Base-by-base conservation (phyloP, 2,888 invertebrate genomes). In the Abrostola tripartita region DNA sequence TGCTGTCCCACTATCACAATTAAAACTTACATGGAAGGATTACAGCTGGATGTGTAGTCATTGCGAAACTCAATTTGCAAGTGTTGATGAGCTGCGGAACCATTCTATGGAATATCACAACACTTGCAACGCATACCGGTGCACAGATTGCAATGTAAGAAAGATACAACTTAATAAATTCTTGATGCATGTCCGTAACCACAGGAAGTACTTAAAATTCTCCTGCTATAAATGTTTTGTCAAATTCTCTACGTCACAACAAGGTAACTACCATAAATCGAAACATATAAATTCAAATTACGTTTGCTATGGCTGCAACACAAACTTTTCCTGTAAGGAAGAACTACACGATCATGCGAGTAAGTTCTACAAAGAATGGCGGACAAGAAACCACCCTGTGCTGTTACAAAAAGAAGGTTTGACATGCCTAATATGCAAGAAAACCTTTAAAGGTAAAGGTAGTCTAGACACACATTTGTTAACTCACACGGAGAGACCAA, bases 101-200 rank as follows among this genome's bases (percentile, higher is more conserved):
- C 97, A 97, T 85, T 95, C 96, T 37, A 92, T 95, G 71, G 90
- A 92, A 44, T 93, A 93, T 59, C 97, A 97, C 78, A 94, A 95
- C 62, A 95, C 95, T 68, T 94, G 95, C 55, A 95, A 96, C 12
- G 95, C 96, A 49, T 96, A 95, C 81, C 93, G 95, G 79, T 97
- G 97, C 81, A 95, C 95, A 0, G 96, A 96, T 77, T 97, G 97
- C 74, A 90, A 90, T 51, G 73, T 79, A 0, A 83, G 87, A 2
- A 92, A 88, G 59, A 61, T 89, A 44, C 64, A 80, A 10, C 76
- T 92, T 0, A 85, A 91, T 24, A 83, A 76, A 11, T 92, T 91
- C 41, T 12, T 92, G 1, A 67, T 83, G 5, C 97, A 97, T 76
- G 95, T 96, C 0, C 94, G 94, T 78, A 90, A 94, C 37, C 97